These are phyloP conservation scores for Charina bottae DNA, from an alignment of 2,113 vertebrate species.

Conservation along the genomic window DNA sequence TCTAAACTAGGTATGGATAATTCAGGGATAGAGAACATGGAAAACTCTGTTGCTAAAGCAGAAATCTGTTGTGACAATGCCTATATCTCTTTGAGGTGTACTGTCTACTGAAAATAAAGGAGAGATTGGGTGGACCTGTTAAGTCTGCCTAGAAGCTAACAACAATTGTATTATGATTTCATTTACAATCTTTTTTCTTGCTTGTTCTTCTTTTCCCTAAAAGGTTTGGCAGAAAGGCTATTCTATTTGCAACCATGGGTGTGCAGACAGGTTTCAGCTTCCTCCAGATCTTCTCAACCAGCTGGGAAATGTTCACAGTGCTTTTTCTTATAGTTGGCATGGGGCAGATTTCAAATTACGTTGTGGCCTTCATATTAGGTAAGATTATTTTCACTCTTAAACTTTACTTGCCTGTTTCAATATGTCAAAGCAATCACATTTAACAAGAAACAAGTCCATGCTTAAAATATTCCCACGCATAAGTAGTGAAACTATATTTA, in stretches of 20 bases:
- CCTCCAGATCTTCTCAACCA: constrained; percentile 84
- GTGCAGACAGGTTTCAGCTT: constrained; percentile 84
- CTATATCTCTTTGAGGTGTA: not conserved
- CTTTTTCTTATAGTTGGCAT: constrained; percentile 84
- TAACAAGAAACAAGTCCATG: not conserved
- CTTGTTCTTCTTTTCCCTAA: constrained; percentile 33
- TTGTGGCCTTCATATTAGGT: constrained; percentile 93
- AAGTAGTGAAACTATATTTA: not conserved
- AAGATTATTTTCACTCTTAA: constrained; percentile 51
- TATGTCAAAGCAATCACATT: not conserved
- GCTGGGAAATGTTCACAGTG: constrained; percentile 86
- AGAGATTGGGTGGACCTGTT: not conserved
- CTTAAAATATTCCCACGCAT: not conserved
- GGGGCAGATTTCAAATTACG: constrained; percentile 88
- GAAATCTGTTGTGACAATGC: not conserved
- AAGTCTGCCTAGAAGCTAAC: not conserved
- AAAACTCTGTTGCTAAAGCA: not conserved
- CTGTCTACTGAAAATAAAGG: not conserved
- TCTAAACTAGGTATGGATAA: not conserved
- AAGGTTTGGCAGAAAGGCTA: constrained; percentile 90
- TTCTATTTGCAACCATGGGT: constrained; percentile 83
- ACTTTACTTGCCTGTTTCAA: constrained; percentile 14
- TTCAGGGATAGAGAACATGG: not conserved
- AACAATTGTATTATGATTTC: not conserved
- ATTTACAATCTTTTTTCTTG: not conserved